Conservation (phyloP, 2,797 vertebrate genomes). For the Clarias pachynema region DNA sequence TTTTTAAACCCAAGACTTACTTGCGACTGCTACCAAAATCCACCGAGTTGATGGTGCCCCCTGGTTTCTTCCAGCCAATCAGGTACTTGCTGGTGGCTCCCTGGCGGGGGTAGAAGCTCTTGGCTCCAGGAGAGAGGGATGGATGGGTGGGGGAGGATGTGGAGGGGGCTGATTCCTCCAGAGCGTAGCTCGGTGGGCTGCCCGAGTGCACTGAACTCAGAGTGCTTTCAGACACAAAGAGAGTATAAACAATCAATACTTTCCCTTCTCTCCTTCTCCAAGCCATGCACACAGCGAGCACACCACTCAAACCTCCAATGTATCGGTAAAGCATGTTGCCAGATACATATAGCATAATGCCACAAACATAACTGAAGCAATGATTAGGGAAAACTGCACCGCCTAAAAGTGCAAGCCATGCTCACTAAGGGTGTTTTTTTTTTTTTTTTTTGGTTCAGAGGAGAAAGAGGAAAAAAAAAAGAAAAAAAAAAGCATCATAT, state of each 20-base stretch:
- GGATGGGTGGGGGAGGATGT: slow-evolving; percentile 78
- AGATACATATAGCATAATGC: not conserved
- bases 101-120: slow-evolving; percentile 96
- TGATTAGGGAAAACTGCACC: not conserved
- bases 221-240: slow-evolving; percentile 71
- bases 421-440: not conserved
- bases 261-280: slow-evolving; percentile 47
- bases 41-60: slow-evolving; percentile 95
- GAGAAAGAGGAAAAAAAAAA: not conserved
- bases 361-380: slow-evolving; percentile 12
- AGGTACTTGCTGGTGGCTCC: slow-evolving; percentile 97
- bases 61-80: slow-evolving; percentile 98
- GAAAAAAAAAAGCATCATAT: not conserved
- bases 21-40: slow-evolving; percentile 96
- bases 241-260: slow-evolving; percentile 31
- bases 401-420: not conserved
- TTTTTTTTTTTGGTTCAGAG: not conserved
- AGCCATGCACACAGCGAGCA: slow-evolving; percentile 57
- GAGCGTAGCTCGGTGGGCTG: slow-evolving; percentile 84
- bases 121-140: slow-evolving; percentile 82
- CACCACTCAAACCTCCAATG: not conserved
- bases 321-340: not conserved
- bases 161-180: slow-evolving; percentile 82
- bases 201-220: slow-evolving; percentile 87
- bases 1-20: slow-evolving; percentile 73